These are phyloP conservation scores for Drepana falcataria DNA, from an alignment of 2,888 invertebrate species.

Conservation along the genomic window DNA sequence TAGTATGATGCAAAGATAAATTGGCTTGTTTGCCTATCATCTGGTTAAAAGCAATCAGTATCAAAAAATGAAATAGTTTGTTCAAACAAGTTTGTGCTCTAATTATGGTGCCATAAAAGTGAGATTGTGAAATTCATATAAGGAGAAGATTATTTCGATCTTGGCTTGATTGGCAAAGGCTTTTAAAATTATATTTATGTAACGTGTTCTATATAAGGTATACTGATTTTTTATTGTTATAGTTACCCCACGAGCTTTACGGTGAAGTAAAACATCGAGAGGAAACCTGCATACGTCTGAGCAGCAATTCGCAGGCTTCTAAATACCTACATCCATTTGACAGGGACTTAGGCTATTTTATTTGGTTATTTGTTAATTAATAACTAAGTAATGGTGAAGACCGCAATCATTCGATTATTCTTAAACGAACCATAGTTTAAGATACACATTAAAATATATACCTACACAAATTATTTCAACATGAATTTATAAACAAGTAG, in stretches of 20 bases:
- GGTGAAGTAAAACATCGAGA: no score
- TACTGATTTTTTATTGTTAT: no score
- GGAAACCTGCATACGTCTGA: not conserved
- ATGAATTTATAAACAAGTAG: not conserved
- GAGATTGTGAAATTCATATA: slow-evolving; percentile 34
- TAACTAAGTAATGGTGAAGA: no score
- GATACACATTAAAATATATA: no score
- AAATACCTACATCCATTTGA: no score
- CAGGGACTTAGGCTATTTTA: no score
- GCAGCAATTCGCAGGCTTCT: no score
- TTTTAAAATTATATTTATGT: not conserved
- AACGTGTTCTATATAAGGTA: not conserved
- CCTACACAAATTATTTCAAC: no score
- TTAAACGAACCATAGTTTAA: not conserved
- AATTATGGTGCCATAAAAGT: slow-evolving; percentile 22
- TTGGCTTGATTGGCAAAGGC: not conserved
- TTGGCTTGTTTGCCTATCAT: slow-evolving; percentile 21
- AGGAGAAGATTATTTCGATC: slow-evolving; percentile 12
- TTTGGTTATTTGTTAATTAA: no score
- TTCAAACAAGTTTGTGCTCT: slow-evolving; percentile 14
- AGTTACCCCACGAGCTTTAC: no score
- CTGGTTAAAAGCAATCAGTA: slow-evolving; percentile 11
- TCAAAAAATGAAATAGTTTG: slow-evolving; percentile 14
- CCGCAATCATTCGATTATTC: not conserved
- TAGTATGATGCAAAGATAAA: slow-evolving; percentile 23